These are phyloP conservation scores for Xiphophorus couchianus DNA, from an alignment of 2,113 vertebrate genomes.

Conservation along the genomic window DNA sequence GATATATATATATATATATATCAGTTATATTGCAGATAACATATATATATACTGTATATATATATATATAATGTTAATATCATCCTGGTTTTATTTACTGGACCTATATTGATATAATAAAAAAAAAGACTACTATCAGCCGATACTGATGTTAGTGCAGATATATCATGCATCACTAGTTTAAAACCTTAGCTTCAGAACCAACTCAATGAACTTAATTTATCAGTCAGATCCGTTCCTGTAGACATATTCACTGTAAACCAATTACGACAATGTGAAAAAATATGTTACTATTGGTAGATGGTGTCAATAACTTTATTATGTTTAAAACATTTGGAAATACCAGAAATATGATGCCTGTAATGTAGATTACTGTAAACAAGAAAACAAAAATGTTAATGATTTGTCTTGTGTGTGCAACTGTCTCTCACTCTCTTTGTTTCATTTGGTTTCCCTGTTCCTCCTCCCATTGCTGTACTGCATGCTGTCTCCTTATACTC, in stretches of 20 bases:
- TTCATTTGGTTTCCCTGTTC: conserved; percentile 33
- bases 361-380: not conserved
- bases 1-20: no score
- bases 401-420: conserved; percentile 7
- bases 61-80: no score
- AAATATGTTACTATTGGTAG: not conserved
- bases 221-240: not conserved
- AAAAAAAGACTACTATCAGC: no score
- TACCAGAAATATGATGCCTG: not conserved
- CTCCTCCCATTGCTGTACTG: conserved; percentile 11
- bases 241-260: not conserved
- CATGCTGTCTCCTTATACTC: conserved; percentile 27
- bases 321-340: not conserved
- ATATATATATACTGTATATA: no score
- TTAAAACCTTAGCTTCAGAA: no score
- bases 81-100: no score
- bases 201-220: no score
- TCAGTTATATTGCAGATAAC: no score
- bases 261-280: not conserved
- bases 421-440: conserved; percentile 19
- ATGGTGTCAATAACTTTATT: not conserved
- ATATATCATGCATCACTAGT: no score
- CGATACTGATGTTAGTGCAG: no score
- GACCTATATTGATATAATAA: no score
- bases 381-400: conserved; percentile 11